Evolutionary conservation across 2,113 vertebrate species (phyloP), one percentile per base, ranked within the genome.

Genomic region (Podarcis muralis): DNA sequence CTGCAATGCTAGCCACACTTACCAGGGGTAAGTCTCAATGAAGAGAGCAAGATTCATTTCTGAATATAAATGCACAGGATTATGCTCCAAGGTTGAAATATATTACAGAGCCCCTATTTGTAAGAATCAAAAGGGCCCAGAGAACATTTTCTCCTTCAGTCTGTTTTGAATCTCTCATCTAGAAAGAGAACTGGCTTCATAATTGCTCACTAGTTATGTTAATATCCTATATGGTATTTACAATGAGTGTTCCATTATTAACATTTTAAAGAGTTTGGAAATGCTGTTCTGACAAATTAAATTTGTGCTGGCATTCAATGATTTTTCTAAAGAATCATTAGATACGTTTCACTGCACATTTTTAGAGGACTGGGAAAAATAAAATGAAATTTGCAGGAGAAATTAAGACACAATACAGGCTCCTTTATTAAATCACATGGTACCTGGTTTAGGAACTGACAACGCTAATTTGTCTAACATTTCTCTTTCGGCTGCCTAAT

Each of bases 201-300:
- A 90, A 76, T 83, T 84, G 83, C 91, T 68, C 0, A 2, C 40
- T 88, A 85, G 66, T 81, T 91, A 84, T 88, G 90, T 89, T 87
- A 92, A 83, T 87, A 90, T 68, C 90, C 89, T 0, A 89, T 89
- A 79, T 91, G 88, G n/a, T 80, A 72, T 75, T 88, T 90, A 93
- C 92, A 93, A 87, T 66, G 78, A 1, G 1, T 48, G 0, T 87
- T 93, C 91, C 83, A 83, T 90, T 75, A 57, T 85, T 37, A 62
- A 66, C 27, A 72, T 91, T 94, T 93, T 81, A 86, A 92, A 91
- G 88, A 82, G 83, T 77, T 93, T 89, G 83, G 1, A 89, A 89
- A 85, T 1, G 1, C 79, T 92, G 65, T 90, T 95, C 90, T 88
- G 90, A 91, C 86, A 93, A 90, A 84, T 93, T 91, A 87, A 88